A percentile compares a stretch with the other conserved stretches of the same genome.
phyloP scores from a whole-genome alignment of 2,797 vertebrate species.

The Eulemur coronatus region DNA sequence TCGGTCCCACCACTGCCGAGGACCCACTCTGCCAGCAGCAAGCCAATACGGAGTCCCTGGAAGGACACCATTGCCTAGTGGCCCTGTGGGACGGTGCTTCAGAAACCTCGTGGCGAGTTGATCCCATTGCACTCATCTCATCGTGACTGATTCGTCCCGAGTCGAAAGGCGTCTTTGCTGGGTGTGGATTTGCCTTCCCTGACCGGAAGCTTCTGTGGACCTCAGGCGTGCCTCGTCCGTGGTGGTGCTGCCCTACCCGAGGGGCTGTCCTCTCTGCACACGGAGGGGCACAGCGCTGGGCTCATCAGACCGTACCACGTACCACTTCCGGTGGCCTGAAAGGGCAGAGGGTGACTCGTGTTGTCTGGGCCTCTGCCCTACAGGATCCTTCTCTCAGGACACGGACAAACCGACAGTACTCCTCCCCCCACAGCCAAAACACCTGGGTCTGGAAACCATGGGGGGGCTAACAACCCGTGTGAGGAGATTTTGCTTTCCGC shows the following conservation, averaged over 20 bases:
- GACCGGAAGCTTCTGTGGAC: background rate
- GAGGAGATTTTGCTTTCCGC: background rate
- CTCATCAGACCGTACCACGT: background rate
- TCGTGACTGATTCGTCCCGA: background rate
- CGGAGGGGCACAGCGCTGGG: accelerated
- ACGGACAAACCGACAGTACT: background rate
- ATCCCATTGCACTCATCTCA: background rate
- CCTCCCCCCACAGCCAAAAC: background rate
- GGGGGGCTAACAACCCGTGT: background rate
- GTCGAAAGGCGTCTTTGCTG: background rate
- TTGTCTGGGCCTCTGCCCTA: background rate
- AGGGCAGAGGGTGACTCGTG: background rate
- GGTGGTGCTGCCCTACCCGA: accelerated
- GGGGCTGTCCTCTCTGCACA: background rate
- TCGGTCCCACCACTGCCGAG: background rate
- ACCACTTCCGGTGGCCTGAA: background rate
- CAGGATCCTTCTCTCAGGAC: background rate
- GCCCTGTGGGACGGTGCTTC: background rate
- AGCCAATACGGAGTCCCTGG: background rate
- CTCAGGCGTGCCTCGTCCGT: background rate
- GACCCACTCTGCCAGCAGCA: background rate
- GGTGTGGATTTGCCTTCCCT: background rate
- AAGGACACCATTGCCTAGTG: background rate
- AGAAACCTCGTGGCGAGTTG: background rate
- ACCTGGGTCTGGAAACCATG: background rate